A percentile compares a stretch with the other conserved stretches of the same genome.
phyloP scores from a whole-genome alignment of 2,113 vertebrate species.

The Mus spicilegus region DNA sequence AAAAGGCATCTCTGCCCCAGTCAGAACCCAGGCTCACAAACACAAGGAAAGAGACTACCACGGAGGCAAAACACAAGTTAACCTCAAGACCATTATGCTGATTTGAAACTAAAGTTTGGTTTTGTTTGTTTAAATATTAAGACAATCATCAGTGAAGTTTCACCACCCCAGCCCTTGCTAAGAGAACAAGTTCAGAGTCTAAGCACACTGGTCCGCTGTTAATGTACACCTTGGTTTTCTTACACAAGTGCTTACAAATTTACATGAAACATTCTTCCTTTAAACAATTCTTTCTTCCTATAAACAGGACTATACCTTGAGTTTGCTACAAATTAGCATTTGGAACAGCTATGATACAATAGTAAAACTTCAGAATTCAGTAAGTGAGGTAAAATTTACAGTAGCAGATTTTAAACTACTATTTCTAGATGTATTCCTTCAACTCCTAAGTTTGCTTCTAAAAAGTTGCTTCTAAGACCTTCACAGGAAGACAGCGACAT shows the following conservation, averaged over 20 bases:
- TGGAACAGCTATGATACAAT: conserved; percentile 57
- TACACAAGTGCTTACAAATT: not conserved
- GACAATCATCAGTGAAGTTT: conserved; percentile 26
- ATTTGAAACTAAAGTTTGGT: conserved; percentile 49
- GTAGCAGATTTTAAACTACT: conserved; percentile 12
- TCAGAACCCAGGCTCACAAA: conserved; percentile 31
- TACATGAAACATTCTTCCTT: not conserved
- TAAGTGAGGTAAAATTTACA: conserved; percentile 13
- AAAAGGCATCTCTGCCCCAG: conserved; percentile 5
- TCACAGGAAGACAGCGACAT: conserved; percentile 59
- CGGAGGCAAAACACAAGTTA: not conserved
- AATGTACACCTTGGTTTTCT: conserved; percentile 27
- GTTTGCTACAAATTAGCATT: conserved; percentile 40
- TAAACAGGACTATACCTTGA: conserved; percentile 28
- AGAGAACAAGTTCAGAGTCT: conserved; percentile 41
- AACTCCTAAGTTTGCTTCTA: not conserved
- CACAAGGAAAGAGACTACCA: not conserved
- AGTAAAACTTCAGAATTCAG: conserved; percentile 37
- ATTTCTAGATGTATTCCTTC: not conserved
- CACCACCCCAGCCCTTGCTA: not conserved
- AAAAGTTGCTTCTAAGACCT: not conserved
- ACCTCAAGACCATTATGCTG: conserved; percentile 20
- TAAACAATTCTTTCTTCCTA: conserved; percentile 58
- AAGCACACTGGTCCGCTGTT: conserved; percentile 34
- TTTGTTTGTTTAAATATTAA: conserved; percentile 56